Evolutionary conservation across 92 coral and sea anemone species (phyloP).

Genomic region (Zoanthus sansibaricus): DNA sequence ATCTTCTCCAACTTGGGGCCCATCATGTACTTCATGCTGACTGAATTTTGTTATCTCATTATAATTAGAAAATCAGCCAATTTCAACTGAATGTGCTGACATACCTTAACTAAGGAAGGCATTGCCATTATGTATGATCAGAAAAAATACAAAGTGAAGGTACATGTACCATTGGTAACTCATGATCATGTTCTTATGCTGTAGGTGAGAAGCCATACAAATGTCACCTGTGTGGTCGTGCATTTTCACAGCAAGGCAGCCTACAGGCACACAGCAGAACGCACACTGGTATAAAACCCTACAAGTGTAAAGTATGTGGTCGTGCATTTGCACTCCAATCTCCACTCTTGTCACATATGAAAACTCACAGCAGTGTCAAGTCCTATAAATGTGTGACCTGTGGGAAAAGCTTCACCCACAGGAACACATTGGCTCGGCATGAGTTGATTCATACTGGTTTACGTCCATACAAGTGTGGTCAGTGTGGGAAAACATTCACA

Average conservation of each 20-base stretch:
- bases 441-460: constrained; percentile 91
- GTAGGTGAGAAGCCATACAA: constrained; percentile 96
- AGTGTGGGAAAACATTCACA: constrained; percentile 93
- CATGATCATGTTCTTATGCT: neutral
- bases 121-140: neutral
- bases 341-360: constrained; percentile 92
- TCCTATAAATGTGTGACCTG: constrained; percentile 89
- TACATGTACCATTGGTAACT: neutral
- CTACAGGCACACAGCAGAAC: constrained; percentile 99
- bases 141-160: neutral
- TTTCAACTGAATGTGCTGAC: no score
- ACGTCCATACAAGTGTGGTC: constrained; percentile 88
- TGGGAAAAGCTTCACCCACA: constrained; percentile 91
- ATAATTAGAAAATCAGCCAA: no score
- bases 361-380: constrained; percentile 93
- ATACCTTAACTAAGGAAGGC: no score
- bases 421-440: constrained; percentile 94
- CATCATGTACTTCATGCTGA: no score
- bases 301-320: constrained; percentile 95
- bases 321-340: constrained; percentile 96
- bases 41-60: no score
- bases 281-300: constrained; percentile 96
- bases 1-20: no score
- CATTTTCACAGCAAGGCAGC: constrained; percentile 98
- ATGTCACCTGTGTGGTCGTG: constrained; percentile 97